These are phyloP conservation scores for Phyllopteryx taeniolatus DNA, from an alignment of 2,113 vertebrate genomes.

Conservation along the genomic window DNA sequence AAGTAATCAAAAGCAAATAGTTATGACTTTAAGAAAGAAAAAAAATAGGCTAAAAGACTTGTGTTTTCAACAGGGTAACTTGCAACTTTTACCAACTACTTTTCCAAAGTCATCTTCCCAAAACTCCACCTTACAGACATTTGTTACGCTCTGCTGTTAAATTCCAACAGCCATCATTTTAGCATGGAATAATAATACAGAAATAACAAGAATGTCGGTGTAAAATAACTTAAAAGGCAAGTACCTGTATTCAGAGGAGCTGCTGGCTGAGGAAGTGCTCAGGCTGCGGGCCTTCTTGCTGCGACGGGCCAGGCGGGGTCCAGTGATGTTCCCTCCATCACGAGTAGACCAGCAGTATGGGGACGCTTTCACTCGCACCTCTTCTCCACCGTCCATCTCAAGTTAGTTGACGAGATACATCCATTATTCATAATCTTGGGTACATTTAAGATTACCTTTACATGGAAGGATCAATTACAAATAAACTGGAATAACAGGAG, in stretches of 20 bases:
- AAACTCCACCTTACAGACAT: too few species aligned
- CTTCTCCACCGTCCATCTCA: constrained; percentile 57
- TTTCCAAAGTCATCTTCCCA: too few species aligned
- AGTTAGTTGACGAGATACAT: constrained; percentile 4
- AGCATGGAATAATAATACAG: background rate
- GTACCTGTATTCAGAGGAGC: constrained; percentile 86
- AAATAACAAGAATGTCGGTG: background rate
- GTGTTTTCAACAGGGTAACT: too few species aligned
- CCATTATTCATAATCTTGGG: background rate
- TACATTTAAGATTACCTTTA: background rate
- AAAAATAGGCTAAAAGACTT: too few species aligned
- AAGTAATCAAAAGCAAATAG: too few species aligned
- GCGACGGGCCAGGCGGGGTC: constrained; percentile 57
- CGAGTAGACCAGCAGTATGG: constrained; percentile 77
- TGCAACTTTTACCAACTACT: too few species aligned
- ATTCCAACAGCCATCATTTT: too few species aligned
- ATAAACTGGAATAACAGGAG: background rate
- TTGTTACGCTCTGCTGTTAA: too few species aligned
- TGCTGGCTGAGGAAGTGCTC: constrained; percentile 81
- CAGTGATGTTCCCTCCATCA: constrained; percentile 71
- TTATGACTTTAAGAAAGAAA: too few species aligned
- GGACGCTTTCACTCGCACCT: constrained; percentile 62
- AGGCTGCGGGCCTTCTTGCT: constrained; percentile 86
- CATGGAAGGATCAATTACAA: background rate
- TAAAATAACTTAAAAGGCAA: background rate